A percentile compares a stretch with the other conserved stretches of the same genome.
phyloP scores from a whole-genome alignment of 2,113 vertebrate species.

The Onychorhynchus coronatus region DNA sequence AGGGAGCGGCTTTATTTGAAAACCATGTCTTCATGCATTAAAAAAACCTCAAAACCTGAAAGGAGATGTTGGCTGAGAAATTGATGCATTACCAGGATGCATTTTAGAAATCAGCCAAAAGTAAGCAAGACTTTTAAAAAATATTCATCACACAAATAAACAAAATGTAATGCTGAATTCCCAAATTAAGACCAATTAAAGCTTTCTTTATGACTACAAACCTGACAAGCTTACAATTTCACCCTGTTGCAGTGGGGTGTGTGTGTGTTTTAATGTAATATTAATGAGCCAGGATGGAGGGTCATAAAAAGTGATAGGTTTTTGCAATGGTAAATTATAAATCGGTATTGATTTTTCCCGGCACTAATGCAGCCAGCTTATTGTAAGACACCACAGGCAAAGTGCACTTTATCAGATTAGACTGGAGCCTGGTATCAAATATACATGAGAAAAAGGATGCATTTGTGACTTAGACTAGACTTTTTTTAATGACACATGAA shows the following conservation, averaged over 20 bases:
- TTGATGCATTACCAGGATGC: not conserved
- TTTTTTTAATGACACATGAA: conserved; percentile 79
- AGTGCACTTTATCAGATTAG: conserved; percentile 94
- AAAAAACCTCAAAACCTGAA: not conserved
- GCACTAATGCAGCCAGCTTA: conserved; percentile 87
- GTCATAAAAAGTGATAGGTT: conserved; percentile 98
- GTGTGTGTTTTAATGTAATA: conserved; percentile 95
- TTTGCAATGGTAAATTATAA: conserved; percentile 99
- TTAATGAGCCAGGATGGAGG: conserved; percentile 96
- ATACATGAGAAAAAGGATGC: conserved; percentile 88
- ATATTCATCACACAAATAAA: conserved; percentile 52
- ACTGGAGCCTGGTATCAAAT: conserved; percentile 87
- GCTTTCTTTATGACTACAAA: conserved; percentile 77
- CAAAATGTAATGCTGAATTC: conserved; percentile 70
- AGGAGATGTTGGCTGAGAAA: conserved; percentile 13
- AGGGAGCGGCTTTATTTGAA: not conserved
- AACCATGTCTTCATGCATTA: not conserved
- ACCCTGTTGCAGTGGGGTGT: conserved; percentile 74
- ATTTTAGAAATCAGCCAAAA: conserved; percentile 42
- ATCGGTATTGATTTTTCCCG: conserved; percentile 98
- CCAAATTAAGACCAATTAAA: conserved; percentile 82
- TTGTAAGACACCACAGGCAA: conserved; percentile 87
- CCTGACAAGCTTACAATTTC: conserved; percentile 78
- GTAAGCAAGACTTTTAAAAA: conserved; percentile 5
- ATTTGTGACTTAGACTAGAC: conserved; percentile 82